Evolutionary conservation across 2,888 invertebrate species (phyloP), one percentile per base, ranked within the genome.

Genomic region (Cryptus armator): DNA sequence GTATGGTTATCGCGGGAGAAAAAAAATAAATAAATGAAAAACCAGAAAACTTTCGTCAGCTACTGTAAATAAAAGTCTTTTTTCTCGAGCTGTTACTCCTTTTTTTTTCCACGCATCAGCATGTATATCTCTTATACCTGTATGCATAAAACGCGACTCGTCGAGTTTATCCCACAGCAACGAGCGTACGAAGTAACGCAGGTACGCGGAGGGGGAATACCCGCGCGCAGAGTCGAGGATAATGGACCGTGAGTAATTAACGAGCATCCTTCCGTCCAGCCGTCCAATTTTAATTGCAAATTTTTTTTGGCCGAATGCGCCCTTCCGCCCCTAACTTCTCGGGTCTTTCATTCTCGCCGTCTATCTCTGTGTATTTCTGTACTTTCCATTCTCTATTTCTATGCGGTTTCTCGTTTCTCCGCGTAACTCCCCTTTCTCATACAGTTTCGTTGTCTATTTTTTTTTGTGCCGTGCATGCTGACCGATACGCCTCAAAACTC

Each of bases 211-310:
- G 14, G 37, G 16, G 16, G 51, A 29, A 32, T 14, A 53, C 51
- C 37, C 37, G 62, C 53, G 48, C 51, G 53, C 76, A 9, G 66
- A 66, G 76, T 66, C 76, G 78, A 66, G 76, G 76, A 87, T 87
- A 87, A 86, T 86, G 87, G 81, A 86, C 84, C 86, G 78, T 67
- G 83, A 81, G 81, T 86, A 87, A 87, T 87, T 87, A 87, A 87
- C 87, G 86, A 84, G 67, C 84, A 77, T 59, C 44, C 71, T 76
- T 78, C 70, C 82, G 81, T 59, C 80, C 79, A 70, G 70, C 75
- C 84, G 82, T 86, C 82, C 83, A 84, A 86, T 87, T 87, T 86
- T 87, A 83, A 87, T 87, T 87, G 84, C 83, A 75, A 68, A 82
- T 82, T 77, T 82, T 64, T 59, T 59, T 62, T 48, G 78, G 37